A percentile compares a stretch with the other conserved stretches of the same genome.
These are phyloP conservation scores for Lycaena phlaeas DNA, from an alignment of 2,888 invertebrate genomes.

Conservation along the genomic window DNA sequence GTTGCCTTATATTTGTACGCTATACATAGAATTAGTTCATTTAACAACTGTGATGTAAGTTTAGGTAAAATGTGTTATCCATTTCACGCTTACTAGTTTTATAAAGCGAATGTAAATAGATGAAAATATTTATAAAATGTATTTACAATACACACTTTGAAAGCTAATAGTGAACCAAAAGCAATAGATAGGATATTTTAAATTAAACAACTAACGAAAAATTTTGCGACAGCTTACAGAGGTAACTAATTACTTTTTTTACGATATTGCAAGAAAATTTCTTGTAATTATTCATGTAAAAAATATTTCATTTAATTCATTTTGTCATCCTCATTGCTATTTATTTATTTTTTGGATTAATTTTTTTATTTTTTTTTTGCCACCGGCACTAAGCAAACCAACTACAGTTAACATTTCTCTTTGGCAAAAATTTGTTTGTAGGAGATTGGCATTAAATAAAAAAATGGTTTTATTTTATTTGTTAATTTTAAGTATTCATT, in stretches of 20 bases:
- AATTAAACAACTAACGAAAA: no score
- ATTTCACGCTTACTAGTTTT: constrained; percentile 30
- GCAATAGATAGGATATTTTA: no score
- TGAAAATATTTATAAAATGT: neutral
- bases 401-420: constrained; percentile 35
- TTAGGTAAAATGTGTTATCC: constrained; percentile 67
- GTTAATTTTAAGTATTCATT: constrained; percentile 70
- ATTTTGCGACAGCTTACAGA: no score
- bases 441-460: constrained; percentile 35
- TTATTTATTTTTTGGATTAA: constrained; percentile 45
- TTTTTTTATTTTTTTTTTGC: constrained; percentile 68
- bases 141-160: constrained; percentile 3
- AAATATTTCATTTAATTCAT: no score
- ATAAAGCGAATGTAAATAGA: neutral
- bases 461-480: constrained; percentile 18
- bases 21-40: no score
- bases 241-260: no score
- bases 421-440: constrained; percentile 23
- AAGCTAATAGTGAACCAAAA: no score
- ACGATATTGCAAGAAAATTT: no score
- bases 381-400: constrained; percentile 61
- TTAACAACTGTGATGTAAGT: constrained; percentile 69
- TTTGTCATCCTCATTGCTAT: constrained; percentile 36
- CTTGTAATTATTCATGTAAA: no score
- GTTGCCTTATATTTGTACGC: no score